Evolutionary conservation across 2,888 invertebrate species (phyloP).

Genomic region (Taenaris catops): DNA sequence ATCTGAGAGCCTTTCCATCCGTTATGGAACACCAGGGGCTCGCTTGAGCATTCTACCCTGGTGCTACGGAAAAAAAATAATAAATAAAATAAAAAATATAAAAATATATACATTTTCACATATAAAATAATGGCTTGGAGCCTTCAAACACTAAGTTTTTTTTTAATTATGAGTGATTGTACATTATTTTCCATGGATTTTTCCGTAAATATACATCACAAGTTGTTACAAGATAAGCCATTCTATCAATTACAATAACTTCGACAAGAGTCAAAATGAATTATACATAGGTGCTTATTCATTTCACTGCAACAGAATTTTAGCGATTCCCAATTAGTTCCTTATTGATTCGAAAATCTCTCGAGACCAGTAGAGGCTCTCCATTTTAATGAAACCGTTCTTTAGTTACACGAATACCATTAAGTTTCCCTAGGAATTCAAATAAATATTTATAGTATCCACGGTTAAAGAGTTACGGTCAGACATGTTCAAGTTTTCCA

Average conservation of each 20-base stretch:
- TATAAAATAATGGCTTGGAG: no score
- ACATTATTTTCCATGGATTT: no score
- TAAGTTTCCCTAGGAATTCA: constrained; percentile 23
- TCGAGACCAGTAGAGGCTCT: constrained; percentile 29
- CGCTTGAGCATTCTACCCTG: no score
- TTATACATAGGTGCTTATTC: constrained; percentile 13
- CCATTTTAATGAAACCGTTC: constrained; percentile 39
- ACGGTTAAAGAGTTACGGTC: constrained; percentile 1
- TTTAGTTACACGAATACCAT: constrained; percentile 33
- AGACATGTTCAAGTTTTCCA: no score
- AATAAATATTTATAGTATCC: constrained; percentile 32
- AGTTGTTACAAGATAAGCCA: constrained; percentile 5
- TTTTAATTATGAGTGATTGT: no score
- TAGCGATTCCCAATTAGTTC: constrained; percentile 31
- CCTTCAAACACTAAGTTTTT: no score
- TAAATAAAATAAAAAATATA: no score
- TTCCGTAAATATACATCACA: no score
- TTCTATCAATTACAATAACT: constrained; percentile 7
- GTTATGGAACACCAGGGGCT: no score
- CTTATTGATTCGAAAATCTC: constrained; percentile 34
- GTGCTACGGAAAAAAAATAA: no score
- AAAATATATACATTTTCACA: no score
- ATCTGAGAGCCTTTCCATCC: no score
- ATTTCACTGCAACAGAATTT: constrained; percentile 19
- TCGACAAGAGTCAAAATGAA: constrained; percentile 8